These are phyloP conservation scores for Troilus luridus DNA, from an alignment of 2,888 invertebrate genomes.

Conservation along the genomic window DNA sequence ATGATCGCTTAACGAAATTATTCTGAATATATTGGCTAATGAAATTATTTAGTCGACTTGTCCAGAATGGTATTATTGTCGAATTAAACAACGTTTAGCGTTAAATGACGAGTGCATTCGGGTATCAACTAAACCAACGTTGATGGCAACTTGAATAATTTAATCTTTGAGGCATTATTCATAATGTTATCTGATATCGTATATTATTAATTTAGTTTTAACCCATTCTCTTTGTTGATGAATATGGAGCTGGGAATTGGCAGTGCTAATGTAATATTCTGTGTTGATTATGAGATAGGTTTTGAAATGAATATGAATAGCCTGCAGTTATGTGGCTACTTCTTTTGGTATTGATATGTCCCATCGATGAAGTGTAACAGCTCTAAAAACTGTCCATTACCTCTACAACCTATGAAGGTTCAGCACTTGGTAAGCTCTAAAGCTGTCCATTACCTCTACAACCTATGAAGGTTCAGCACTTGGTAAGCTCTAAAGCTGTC, in stretches of 20 bases:
- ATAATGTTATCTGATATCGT: background rate
- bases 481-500: too few species aligned
- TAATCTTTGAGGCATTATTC: background rate
- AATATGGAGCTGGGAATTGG: background rate
- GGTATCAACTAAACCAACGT: background rate
- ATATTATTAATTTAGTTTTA: background rate
- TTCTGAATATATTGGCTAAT: background rate
- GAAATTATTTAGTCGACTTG: background rate
- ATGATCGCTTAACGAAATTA: background rate
- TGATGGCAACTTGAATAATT: background rate
- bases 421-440: too few species aligned
- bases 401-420: too few species aligned
- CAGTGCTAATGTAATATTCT: background rate
- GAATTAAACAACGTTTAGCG: background rate
- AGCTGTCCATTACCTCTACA: too few species aligned
- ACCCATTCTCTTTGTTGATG: background rate
- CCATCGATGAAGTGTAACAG: too few species aligned
- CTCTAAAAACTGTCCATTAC: too few species aligned
- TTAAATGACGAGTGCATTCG: background rate
- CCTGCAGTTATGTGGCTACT: too few species aligned
- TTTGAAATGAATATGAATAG: too few species aligned
- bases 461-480: too few species aligned
- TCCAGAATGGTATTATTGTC: background rate
- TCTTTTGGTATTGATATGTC: too few species aligned
- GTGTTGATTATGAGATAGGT: too few species aligned